phyloP scores from a whole-genome alignment of 2,113 vertebrate species.

The Phyllopteryx taeniolatus region DNA sequence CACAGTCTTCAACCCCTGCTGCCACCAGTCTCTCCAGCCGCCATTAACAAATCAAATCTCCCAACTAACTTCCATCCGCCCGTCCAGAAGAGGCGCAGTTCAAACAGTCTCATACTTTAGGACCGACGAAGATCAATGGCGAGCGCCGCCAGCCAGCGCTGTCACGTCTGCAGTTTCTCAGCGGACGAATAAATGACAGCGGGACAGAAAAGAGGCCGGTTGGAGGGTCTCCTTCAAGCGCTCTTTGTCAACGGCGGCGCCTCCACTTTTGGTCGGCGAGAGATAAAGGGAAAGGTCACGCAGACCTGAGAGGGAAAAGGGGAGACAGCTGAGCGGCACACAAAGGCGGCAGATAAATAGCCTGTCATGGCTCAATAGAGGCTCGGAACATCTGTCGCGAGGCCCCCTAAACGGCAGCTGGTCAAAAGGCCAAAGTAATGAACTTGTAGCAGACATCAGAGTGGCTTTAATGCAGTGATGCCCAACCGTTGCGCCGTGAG shows the following conservation, averaged over 20 bases:
- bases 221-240: conserved; percentile 34
- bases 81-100: neutral
- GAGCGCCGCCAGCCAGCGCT: conserved; percentile 2
- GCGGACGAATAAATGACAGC: conserved; percentile 55
- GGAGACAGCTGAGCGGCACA: conserved; percentile 27
- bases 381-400: conserved; percentile 25
- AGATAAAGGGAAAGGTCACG: conserved; percentile 48
- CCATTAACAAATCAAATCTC: neutral
- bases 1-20: too few species aligned
- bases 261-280: conserved; percentile 39
- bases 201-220: conserved; percentile 1
- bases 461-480: neutral
- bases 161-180: conserved; percentile 44
- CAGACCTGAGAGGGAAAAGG: conserved; percentile 34
- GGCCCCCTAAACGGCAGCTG: conserved; percentile 30
- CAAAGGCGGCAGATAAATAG: conserved; percentile 46
- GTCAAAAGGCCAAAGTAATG: conserved; percentile 18
- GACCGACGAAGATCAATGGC: conserved; percentile 22
- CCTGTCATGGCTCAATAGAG: conserved; percentile 49
- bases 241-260: conserved; percentile 24
- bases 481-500: neutral
- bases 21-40: too few species aligned
- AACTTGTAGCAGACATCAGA: neutral
- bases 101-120: conserved; percentile 9
- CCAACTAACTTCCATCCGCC: neutral